Percentiles rank a stretch among this genome's conserved stretches.
phyloP scores from a whole-genome alignment of 1,140 invertebrate genomes.

The Meloidogyne hapla region DNA sequence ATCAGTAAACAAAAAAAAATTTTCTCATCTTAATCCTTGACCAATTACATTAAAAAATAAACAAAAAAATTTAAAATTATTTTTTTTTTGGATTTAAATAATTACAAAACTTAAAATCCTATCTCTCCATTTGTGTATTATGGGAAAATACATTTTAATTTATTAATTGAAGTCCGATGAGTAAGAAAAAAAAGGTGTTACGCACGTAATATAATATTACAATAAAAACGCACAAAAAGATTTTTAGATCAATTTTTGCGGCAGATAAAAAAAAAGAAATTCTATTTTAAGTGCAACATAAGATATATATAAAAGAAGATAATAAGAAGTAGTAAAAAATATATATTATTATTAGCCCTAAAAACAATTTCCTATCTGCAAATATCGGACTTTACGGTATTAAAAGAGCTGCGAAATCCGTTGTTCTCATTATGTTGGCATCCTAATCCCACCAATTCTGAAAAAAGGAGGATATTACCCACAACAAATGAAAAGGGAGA shows the following conservation, averaged over 20 bases:
- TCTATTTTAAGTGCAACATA: neutral
- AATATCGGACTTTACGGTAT: neutral
- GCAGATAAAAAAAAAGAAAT: neutral
- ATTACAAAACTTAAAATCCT: neutral
- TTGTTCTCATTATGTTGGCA: neutral
- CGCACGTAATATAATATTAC: neutral
- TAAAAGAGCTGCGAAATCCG: neutral
- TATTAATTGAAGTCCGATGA: neutral
- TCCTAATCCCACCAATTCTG: neutral
- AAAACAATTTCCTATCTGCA: neutral
- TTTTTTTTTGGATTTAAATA: neutral
- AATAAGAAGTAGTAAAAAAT: neutral
- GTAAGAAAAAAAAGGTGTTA: neutral
- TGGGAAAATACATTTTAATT: neutral
- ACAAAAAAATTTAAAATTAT: neutral
- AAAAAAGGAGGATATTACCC: too few species aligned
- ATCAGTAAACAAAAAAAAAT: too few species aligned
- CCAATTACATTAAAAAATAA: too few species aligned
- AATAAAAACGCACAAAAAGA: neutral
- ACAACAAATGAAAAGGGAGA: too few species aligned
- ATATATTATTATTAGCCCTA: conserved; percentile 1
- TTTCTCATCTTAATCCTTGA: too few species aligned
- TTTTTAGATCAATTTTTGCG: neutral
- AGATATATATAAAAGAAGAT: neutral
- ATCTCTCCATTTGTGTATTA: neutral